Conservation (phyloP, 2,888 invertebrate species). For the Chrysolina oricalcia region DNA sequence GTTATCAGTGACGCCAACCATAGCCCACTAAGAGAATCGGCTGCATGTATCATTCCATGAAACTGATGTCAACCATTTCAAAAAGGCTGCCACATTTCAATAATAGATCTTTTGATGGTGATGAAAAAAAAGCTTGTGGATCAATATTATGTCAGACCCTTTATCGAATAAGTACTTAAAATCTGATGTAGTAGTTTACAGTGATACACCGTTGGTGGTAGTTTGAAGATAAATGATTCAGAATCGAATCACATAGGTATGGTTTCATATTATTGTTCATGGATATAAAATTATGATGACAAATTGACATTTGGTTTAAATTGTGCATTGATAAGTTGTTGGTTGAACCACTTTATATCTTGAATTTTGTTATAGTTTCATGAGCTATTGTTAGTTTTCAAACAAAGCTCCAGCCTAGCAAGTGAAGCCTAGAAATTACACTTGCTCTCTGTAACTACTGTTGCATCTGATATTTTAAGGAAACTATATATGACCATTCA, state of each 20-base stretch:
- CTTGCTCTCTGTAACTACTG: background rate
- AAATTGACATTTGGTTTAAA: background rate
- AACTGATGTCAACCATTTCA: background rate
- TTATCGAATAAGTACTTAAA: conserved; percentile 23
- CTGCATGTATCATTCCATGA: too few relatives aligned
- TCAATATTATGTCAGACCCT: conserved; percentile 24
- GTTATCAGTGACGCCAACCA: too few relatives aligned
- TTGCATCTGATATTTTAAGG: conserved; percentile 11
- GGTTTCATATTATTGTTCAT: background rate
- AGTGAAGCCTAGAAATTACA: background rate
- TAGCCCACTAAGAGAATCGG: too few relatives aligned
- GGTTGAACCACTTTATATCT: background rate
- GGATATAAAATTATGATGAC: background rate
- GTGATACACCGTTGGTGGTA: conserved; percentile 1
- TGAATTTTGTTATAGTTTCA: too few relatives aligned
- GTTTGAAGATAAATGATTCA: conserved; percentile 6
- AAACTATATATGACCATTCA: background rate
- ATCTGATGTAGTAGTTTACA: conserved; percentile 24
- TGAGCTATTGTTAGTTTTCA: too few relatives aligned
- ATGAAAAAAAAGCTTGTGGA: background rate
- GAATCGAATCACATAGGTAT: background rate
- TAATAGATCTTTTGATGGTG: background rate
- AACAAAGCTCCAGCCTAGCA: background rate
- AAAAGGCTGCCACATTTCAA: background rate
- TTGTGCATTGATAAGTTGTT: background rate